Evolutionary conservation across 2,888 invertebrate species (phyloP).

Genomic region (Lacanobia oleracea): DNA sequence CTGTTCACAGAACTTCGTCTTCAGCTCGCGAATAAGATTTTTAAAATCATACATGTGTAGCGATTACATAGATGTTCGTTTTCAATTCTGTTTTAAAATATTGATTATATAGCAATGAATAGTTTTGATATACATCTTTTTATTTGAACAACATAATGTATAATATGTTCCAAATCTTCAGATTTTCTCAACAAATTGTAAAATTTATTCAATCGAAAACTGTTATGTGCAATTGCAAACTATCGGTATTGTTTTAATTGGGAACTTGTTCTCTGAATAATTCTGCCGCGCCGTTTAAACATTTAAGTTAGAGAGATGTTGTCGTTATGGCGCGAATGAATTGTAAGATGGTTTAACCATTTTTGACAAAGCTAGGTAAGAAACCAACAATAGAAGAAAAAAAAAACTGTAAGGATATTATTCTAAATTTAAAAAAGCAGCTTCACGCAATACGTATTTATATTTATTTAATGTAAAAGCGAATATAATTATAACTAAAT

Average conservation of each 20-base stretch:
- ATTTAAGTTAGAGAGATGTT: background rate
- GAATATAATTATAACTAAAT: conserved; percentile 8
- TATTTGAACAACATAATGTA: conserved; percentile 29
- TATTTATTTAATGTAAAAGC: conserved; percentile 11
- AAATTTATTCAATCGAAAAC: conserved; percentile 7
- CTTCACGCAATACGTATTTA: background rate
- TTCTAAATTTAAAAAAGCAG: conserved; percentile 8
- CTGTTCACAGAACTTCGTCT: conserved; percentile 8
- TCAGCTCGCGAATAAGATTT: conserved; percentile 42
- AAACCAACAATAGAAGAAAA: conserved; percentile 1
- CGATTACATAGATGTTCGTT: conserved; percentile 29
- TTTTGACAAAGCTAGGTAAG: background rate
- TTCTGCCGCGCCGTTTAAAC: background rate
- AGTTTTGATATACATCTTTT: conserved; percentile 37
- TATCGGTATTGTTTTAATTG: conserved; percentile 10
- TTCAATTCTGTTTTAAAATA: conserved; percentile 36
- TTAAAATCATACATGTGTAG: conserved; percentile 19
- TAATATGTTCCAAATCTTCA: conserved; percentile 17
- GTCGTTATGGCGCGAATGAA: conserved; percentile 7
- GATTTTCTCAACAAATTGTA: conserved; percentile 20
- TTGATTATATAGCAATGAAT: conserved; percentile 25
- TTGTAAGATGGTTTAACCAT: background rate
- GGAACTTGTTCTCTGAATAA: background rate
- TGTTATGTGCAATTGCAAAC: conserved; percentile 10
- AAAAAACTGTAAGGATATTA: background rate